Base-by-base conservation (phyloP, 2,888 invertebrate genomes). In the Tiphia femorata region DNA sequence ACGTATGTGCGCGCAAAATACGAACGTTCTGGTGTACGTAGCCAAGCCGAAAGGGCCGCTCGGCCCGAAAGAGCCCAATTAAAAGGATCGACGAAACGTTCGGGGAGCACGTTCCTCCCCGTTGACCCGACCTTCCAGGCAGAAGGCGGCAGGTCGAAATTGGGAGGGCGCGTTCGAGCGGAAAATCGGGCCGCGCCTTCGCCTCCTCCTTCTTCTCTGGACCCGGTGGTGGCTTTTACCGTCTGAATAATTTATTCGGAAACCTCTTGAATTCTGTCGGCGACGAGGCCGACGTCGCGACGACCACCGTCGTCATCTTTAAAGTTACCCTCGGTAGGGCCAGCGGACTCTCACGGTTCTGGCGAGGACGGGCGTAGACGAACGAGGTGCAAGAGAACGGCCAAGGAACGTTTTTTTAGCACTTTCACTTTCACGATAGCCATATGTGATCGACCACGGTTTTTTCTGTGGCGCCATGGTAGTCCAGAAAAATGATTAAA, bases 161-260 rank as follows among this genome's bases (percentile, higher is more conserved):
- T 52, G 55, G 23, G 42, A 23, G 40, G 44, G 57, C n/a, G n/a
- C 49, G 52, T 52, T 57, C 52, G 48, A 51, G 44, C 52, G 58
- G 41, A 61, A 62, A 64, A 61, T 56, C 58, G 52, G 52, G 46
- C 54, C 54, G 59, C 62, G 49, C 56, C 44, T 48, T n/a, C n/a
- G n/a, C n/a, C n/a, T n/a, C n/a, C n/a, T n/a, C n/a, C n/a, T n/a
- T n/a, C n/a, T n/a, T n/a, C n/a, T n/a, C n/a, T n/a, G n/a, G n/a
- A n/a, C 55, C 41, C 50, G 50, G 44, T 19, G 44, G 44, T 46
- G 43, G 27, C 42, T 56, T 20, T 35, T 50, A 38, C 49, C 52
- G 52, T 49, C 49, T 46, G 57, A 59, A 56, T 65, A 67, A 63
- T 67, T 67, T 67, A 65, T 65, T 56, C 51, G 44, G 57, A 60